Base-by-base conservation (phyloP, 2,797 vertebrate genomes). In the Sciaenops ocellatus region DNA sequence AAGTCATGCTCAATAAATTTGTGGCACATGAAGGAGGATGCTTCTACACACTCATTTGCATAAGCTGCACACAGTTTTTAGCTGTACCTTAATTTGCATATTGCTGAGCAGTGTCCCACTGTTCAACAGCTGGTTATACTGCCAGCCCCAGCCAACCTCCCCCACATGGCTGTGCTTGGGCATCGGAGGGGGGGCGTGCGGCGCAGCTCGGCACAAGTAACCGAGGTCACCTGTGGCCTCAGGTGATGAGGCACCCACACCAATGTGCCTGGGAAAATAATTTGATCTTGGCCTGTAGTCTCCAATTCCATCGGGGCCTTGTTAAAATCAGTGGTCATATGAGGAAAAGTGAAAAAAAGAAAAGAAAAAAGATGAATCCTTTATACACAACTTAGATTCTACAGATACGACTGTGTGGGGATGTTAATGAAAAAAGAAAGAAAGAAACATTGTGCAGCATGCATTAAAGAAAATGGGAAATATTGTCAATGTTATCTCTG, bases 41-140 rank as follows among this genome's bases (percentile, higher is more conserved):
- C 16, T 7, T 67, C 26, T 17, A 1, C 24, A 6, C 3, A 0
- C 24, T 59, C 9, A 73, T 85, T 79, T 76, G 42, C 69, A 84
- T 61, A 38, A 46, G 11, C 63, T 5, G 1, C 44, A 51, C 38
- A 46, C 0, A 0, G 3, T 47, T 68, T 69, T 67, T 17, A 34
- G 10, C 17, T 3, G n/a, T 89, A 96, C 96, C 95, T 95, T 95
- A n/a, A 95, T 92, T 67, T 95, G 94, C 76, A 89, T 90, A 86
- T 94, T 84, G 48, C 89, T 96, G 76, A 68, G 74, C 34, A 95
- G 88, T 0, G 77, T 77, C 68, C 85, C 90, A 22, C 63, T 74
- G 84, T 95, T 95, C 79, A 97, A 80, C 56, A 67, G 83, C 50
- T 82, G 72, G 85, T 92, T 90, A 26, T 93, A 79, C 52, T 85